Percentiles rank a stretch among this genome's conserved stretches.
Conservation (phyloP, 2,113 vertebrate genomes). For the Lepus europaeus region DNA sequence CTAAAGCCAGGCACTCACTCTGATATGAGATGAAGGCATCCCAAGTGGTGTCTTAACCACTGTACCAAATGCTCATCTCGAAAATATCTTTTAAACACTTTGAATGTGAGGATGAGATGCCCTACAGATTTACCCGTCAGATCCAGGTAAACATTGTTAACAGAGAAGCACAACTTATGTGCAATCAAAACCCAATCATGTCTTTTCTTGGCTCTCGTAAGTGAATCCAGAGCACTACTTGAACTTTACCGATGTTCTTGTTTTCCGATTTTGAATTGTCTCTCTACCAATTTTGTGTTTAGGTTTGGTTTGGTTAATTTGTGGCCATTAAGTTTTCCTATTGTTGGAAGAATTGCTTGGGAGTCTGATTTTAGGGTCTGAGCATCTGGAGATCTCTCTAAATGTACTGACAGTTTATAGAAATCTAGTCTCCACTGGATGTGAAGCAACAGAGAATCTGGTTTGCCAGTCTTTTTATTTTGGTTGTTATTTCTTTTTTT, state of each 20-base stretch:
- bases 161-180: not conserved
- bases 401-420: not conserved
- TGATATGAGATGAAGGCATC: too few relatives aligned
- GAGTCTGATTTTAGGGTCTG: slow-evolving; percentile 30
- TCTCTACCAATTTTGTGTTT: slow-evolving; percentile 16
- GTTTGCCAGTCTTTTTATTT: not conserved
- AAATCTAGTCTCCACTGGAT: not conserved
- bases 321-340: not conserved
- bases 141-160: not conserved
- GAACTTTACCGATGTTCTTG: not conserved
- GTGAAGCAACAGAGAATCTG: not conserved
- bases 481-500: not conserved
- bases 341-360: slow-evolving; percentile 32
- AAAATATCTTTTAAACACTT: not conserved
- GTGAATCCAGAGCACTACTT: not conserved
- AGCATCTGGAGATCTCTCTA: slow-evolving; percentile 22
- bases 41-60: too few relatives aligned
- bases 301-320: slow-evolving; percentile 4
- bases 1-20: too few relatives aligned
- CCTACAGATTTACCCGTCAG: not conserved
- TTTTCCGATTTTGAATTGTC: slow-evolving; percentile 11
- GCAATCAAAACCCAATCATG: not conserved
- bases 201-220: not conserved
- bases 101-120: slow-evolving; percentile 1
- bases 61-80: too few relatives aligned